These are phyloP conservation scores for Nematostella vectensis DNA, from an alignment of 92 coral and sea anemone genomes.

Conservation along the genomic window DNA sequence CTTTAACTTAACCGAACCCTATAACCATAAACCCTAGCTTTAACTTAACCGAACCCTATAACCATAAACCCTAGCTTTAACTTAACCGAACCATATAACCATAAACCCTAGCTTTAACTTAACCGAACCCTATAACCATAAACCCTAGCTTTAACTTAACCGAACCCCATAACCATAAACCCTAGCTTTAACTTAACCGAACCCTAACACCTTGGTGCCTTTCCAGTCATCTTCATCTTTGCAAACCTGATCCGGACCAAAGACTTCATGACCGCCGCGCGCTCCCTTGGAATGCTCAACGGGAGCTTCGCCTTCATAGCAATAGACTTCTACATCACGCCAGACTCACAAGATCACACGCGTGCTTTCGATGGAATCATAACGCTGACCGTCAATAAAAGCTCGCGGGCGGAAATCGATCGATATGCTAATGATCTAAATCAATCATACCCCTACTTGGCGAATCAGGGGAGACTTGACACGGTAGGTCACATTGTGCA, in stretches of 20 bases:
- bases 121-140: too few species aligned
- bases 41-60: too few species aligned
- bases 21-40: too few species aligned
- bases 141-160: too few species aligned
- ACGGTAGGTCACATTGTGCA: neutral
- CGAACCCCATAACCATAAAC: too few species aligned
- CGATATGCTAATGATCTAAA: slow-evolving; percentile 26
- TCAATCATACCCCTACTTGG: neutral
- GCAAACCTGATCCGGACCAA: slow-evolving; percentile 25
- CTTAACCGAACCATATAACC: too few species aligned
- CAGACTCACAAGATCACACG: slow-evolving; percentile 1
- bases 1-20: too few species aligned
- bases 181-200: too few species aligned
- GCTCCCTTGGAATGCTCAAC: slow-evolving; percentile 47
- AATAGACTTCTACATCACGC: slow-evolving; percentile 43
- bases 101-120: too few species aligned
- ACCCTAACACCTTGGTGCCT: too few species aligned
- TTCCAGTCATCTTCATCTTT: slow-evolving; percentile 51
- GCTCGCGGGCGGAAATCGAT: slow-evolving; percentile 5
- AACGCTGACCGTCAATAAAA: slow-evolving; percentile 51
- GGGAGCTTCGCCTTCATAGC: slow-evolving; percentile 77
- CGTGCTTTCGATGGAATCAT: slow-evolving; percentile 42
- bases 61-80: too few species aligned
- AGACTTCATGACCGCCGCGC: slow-evolving; percentile 36
- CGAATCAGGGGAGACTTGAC: neutral